phyloP scores from a whole-genome alignment of 2,797 vertebrate species.

The Sphenopsis melanotis region DNA sequence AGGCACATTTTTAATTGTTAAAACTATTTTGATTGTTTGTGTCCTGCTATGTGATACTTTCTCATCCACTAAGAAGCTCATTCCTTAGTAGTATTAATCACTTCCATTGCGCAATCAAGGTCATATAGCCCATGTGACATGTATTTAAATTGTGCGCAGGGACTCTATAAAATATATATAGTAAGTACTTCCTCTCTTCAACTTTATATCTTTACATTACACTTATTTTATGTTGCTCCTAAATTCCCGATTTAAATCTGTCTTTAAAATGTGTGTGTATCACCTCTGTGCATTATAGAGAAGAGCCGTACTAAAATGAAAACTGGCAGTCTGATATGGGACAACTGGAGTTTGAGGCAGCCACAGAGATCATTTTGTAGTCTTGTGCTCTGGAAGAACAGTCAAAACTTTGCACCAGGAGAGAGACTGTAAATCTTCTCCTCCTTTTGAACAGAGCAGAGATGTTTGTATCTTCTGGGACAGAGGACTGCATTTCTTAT shows the following conservation, averaged over 20 bases:
- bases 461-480: neutral
- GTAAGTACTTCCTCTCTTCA: neutral
- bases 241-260: conserved; percentile 6
- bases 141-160: neutral
- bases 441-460: neutral
- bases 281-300: neutral
- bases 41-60: neutral
- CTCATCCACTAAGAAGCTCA: neutral
- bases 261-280: neutral
- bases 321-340: neutral
- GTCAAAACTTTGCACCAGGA: neutral
- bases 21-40: neutral
- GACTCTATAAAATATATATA: neutral
- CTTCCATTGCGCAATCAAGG: neutral
- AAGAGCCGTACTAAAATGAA: neutral
- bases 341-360: neutral
- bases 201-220: conserved; percentile 7
- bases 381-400: neutral
- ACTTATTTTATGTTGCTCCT: conserved; percentile 5
- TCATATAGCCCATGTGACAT: neutral
- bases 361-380: neutral
- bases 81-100: neutral
- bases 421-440: neutral
- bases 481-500: neutral
- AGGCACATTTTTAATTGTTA: neutral